Evolutionary conservation across 1,140 invertebrate species (phyloP).

Genomic region (Paralvinella palmiformis): DNA sequence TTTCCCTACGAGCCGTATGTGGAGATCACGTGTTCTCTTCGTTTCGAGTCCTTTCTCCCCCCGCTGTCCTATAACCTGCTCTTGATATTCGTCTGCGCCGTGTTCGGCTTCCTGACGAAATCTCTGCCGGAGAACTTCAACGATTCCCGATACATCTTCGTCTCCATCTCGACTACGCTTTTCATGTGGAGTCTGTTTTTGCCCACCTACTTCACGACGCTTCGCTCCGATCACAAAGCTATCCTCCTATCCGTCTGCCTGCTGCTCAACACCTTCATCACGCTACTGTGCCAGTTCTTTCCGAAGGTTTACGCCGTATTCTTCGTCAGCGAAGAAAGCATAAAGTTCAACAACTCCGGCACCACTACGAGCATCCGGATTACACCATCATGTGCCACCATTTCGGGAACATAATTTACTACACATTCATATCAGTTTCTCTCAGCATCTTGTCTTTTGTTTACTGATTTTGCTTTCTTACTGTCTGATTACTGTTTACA

Average conservation of each 20-base stretch:
- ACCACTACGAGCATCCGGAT: no score
- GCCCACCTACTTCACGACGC: conserved; percentile 29
- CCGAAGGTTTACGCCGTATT: conserved; percentile 54
- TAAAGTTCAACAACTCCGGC: not conserved
- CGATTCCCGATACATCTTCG: conserved; percentile 37
- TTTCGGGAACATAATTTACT: no score
- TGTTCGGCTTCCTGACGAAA: conserved; percentile 70
- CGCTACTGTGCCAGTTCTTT: conserved; percentile 29
- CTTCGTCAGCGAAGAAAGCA: not conserved
- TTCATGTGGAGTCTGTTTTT: conserved; percentile 36
- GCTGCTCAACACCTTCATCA: conserved; percentile 28
- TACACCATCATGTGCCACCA: no score
- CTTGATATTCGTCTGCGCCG: conserved; percentile 77
- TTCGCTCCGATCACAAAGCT: conserved; percentile 22
- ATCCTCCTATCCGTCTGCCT: conserved; percentile 26
- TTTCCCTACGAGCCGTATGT: conserved; percentile 19
- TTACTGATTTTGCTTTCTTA: no score
- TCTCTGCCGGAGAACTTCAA: conserved; percentile 40
- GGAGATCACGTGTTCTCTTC: conserved; percentile 20
- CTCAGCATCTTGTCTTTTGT: no score
- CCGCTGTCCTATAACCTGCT: conserved; percentile 75
- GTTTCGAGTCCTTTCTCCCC: conserved; percentile 20
- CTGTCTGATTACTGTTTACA: no score
- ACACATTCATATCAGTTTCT: no score
- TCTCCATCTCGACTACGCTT: conserved; percentile 35